These are phyloP conservation scores for Lepeophtheirus salmonis DNA, from an alignment of 1,140 invertebrate species.

Conservation along the genomic window DNA sequence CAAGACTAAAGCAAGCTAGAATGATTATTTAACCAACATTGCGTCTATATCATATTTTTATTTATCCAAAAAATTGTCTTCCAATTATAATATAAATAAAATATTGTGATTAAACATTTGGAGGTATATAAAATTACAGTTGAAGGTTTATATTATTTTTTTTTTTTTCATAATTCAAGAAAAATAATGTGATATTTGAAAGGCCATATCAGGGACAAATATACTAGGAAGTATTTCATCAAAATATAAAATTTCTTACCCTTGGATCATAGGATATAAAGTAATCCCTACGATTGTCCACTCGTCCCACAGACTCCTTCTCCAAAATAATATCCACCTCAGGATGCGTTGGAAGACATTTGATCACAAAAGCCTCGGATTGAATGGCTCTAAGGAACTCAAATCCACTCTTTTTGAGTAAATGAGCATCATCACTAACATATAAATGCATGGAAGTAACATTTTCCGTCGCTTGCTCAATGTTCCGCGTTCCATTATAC, in stretches of 20 bases:
- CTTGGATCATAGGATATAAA: neutral
- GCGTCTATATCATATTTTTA: too few relatives aligned
- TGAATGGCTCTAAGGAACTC: constrained; percentile 10
- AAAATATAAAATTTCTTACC: neutral
- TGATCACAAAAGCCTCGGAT: neutral
- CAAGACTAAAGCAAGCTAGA: too few relatives aligned
- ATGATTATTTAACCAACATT: too few relatives aligned
- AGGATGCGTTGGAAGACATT: constrained; percentile 3
- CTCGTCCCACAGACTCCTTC: neutral
- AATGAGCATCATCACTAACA: constrained; percentile 1
- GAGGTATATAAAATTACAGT: too few relatives aligned
- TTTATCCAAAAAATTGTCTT: neutral
- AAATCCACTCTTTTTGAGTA: constrained; percentile 4
- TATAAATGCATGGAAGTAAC: neutral
- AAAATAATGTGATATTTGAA: too few relatives aligned
- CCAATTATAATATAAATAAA: neutral
- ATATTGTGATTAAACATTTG: too few relatives aligned
- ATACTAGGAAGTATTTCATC: too few relatives aligned
- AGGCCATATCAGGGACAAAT: too few relatives aligned
- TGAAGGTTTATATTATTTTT: too few relatives aligned
- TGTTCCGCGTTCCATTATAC: constrained; percentile 6
- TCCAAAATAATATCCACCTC: neutral
- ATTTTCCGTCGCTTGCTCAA: neutral
- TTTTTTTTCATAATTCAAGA: too few relatives aligned
- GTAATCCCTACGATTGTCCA: neutral